A percentile compares a stretch with the other conserved stretches of the same genome.
Conservation (phyloP, 2,888 invertebrate genomes). For the Eurytoma adleriae region DNA sequence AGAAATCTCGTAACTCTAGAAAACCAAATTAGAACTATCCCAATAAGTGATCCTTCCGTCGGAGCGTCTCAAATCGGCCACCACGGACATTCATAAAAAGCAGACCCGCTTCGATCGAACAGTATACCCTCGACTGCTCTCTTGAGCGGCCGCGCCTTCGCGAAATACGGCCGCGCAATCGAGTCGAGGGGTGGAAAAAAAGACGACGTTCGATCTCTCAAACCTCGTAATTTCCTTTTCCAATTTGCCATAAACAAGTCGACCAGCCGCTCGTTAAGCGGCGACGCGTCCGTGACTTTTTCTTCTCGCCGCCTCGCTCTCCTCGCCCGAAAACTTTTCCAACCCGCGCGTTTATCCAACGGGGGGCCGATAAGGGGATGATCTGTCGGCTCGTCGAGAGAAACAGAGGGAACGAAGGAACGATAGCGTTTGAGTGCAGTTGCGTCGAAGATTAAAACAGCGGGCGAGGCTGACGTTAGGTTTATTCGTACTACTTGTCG, state of each 20-base stretch:
- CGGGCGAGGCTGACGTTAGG: too few relatives aligned
- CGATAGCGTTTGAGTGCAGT: background rate
- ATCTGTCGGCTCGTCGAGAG: constrained; percentile 47
- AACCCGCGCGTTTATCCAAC: constrained; percentile 29
- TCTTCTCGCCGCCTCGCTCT: constrained; percentile 18
- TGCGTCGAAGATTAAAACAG: background rate
- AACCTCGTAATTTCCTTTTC: constrained; percentile 74
- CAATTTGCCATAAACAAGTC: constrained; percentile 76
- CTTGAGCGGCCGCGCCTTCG: constrained; percentile 2
- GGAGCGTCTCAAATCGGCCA: background rate
- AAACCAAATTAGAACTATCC: too few relatives aligned
- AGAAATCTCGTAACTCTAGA: too few relatives aligned
- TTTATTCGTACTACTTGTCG: too few relatives aligned
- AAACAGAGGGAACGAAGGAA: background rate
- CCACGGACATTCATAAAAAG: constrained; percentile 29
- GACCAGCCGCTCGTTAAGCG: constrained; percentile 66
- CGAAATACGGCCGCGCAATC: constrained; percentile 23
- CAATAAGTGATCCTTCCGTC: background rate
- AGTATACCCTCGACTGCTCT: background rate
- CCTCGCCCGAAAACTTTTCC: constrained; percentile 33
- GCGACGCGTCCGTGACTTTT: constrained; percentile 67
- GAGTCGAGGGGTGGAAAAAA: constrained; percentile 43
- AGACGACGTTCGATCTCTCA: constrained; percentile 62
- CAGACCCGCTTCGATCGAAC: constrained; percentile 30
- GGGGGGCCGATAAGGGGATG: constrained; percentile 48